These are phyloP conservation scores for Parazoanthus darwini DNA, from an alignment of 92 coral and sea anemone genomes.

Conservation along the genomic window DNA sequence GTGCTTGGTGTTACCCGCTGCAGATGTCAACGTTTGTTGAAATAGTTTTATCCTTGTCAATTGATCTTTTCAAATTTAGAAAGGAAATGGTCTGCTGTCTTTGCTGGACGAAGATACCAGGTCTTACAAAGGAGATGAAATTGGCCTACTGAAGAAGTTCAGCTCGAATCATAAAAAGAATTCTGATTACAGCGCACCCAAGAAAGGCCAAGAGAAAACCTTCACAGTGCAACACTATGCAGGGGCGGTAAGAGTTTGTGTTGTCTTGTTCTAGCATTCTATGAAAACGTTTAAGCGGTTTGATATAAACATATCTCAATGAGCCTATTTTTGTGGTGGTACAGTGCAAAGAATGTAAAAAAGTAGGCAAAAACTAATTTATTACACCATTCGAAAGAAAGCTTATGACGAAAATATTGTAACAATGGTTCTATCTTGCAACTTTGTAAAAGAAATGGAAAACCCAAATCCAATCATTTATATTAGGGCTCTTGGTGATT, in stretches of 20 bases:
- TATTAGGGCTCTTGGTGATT: no score
- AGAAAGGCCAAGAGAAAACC: background rate
- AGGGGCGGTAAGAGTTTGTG: conserved; percentile 11
- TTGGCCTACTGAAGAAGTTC: conserved; percentile 65
- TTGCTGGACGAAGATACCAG: conserved; percentile 33
- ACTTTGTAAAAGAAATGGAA: no score
- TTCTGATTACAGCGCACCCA: conserved; percentile 42
- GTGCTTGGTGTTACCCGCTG: no score
- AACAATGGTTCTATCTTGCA: no score
- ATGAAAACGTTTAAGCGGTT: background rate
- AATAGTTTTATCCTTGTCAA: background rate
- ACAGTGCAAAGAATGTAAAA: no score
- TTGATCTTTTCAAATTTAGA: background rate
- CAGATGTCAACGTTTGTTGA: no score
- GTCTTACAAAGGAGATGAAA: conserved; percentile 43
- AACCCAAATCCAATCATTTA: no score
- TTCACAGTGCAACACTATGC: conserved; percentile 39
- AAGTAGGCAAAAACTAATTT: no score
- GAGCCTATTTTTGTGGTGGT: background rate
- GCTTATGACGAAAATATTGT: no score
- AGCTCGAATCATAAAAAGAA: conserved; percentile 52
- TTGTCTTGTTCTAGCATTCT: background rate
- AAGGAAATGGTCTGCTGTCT: conserved; percentile 14
- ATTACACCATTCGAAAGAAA: no score
- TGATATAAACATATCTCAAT: background rate